A percentile compares a stretch with the other conserved stretches of the same genome.
phyloP scores from a whole-genome alignment of 1,140 invertebrate genomes.

The Papilio xuthus region DNA sequence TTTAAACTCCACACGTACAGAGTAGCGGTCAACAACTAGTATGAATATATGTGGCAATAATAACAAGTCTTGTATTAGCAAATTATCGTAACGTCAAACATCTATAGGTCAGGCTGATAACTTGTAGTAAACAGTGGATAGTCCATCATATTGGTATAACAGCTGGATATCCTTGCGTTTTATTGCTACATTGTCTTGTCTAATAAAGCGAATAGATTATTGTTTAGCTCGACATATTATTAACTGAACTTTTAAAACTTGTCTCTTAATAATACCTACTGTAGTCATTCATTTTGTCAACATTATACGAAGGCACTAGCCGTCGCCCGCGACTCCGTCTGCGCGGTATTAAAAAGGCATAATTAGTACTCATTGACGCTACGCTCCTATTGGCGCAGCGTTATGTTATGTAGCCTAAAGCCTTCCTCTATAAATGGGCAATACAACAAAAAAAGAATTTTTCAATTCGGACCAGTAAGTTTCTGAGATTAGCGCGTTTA shows the following conservation, averaged over 20 bases:
- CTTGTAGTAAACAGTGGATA: constrained; percentile 5
- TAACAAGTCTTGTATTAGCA: constrained; percentile 6
- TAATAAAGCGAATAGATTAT: constrained; percentile 23
- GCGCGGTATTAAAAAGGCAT: no score
- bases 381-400: no score
- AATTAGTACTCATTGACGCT: no score
- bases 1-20: no score
- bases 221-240: background rate
- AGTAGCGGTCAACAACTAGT: no score
- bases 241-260: constrained; percentile 10
- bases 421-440: no score
- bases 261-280: background rate
- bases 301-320: no score
- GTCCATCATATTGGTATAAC: constrained; percentile 2
- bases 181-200: constrained; percentile 22
- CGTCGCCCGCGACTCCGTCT: no score
- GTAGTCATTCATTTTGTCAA: background rate
- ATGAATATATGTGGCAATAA: background rate
- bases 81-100: background rate
- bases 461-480: no score
- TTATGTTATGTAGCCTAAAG: no score
- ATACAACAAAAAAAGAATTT: no score
- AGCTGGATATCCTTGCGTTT: constrained; percentile 3
- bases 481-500: no score
- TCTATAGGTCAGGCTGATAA: constrained; percentile 21